Percentiles rank a stretch among this genome's conserved stretches.
phyloP scores from a whole-genome alignment of 2,113 vertebrate genomes.

The Planiliza haematocheilus region DNA sequence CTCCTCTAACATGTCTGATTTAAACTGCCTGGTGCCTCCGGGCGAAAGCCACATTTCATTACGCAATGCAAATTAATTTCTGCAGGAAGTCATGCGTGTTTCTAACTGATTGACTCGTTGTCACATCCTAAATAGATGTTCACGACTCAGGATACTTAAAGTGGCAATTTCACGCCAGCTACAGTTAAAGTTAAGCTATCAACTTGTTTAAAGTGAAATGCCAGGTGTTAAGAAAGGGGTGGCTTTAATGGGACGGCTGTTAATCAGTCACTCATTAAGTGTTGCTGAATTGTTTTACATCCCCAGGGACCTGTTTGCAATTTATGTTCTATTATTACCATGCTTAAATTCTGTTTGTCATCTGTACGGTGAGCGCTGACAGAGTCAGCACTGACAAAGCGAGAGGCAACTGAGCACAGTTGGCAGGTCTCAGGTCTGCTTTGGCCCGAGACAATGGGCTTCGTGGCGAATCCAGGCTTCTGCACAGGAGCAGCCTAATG shows the following conservation, averaged over 20 bases:
- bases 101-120: constrained; percentile 70
- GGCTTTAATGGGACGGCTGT: constrained; percentile 34
- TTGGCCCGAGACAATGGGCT: constrained; percentile 44
- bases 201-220: constrained; percentile 50
- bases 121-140: constrained; percentile 62
- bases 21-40: constrained; percentile 18
- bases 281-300: constrained; percentile 33
- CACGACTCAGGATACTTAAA: constrained; percentile 37
- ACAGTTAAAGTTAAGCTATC: constrained; percentile 42
- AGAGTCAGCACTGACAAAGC: constrained; percentile 19
- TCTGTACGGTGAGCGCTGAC: neutral
- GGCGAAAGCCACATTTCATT: constrained; percentile 64
- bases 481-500: constrained; percentile 43
- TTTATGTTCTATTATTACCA: constrained; percentile 41
- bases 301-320: constrained; percentile 47
- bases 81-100: constrained; percentile 60
- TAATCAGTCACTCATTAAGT: constrained; percentile 65
- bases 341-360: constrained; percentile 3
- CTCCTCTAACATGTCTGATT: constrained; percentile 46
- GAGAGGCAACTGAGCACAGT: constrained; percentile 8
- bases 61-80: constrained; percentile 75
- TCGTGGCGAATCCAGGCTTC: constrained; percentile 29
- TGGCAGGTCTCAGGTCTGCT: constrained; percentile 60
- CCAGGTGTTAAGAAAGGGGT: constrained; percentile 53
- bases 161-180: constrained; percentile 71